phyloP scores from a whole-genome alignment of 64 coral and sea anemone species.

The Porites australiensis region DNA sequence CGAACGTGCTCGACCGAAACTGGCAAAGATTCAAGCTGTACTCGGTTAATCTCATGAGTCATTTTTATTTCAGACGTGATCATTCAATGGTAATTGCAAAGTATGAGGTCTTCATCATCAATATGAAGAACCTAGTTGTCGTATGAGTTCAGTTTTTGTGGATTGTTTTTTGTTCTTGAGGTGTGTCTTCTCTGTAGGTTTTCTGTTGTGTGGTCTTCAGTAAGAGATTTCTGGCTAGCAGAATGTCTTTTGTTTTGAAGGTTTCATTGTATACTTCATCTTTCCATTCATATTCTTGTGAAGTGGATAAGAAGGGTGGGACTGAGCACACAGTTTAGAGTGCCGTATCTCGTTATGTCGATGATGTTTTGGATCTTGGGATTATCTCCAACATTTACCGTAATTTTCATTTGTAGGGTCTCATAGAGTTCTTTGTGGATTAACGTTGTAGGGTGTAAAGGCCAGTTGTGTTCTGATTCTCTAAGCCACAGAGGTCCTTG shows the following conservation, averaged over 20 bases:
- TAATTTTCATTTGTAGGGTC: slow-evolving; percentile 17
- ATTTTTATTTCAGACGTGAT: too few relatives aligned
- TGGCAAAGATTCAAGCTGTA: slow-evolving; percentile 53
- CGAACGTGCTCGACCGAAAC: slow-evolving; percentile 35
- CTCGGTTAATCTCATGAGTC: slow-evolving; percentile 29
- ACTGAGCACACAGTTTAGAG: slow-evolving; percentile 34
- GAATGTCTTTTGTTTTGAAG: neutral
- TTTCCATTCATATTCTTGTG: slow-evolving; percentile 11
- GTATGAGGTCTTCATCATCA: too few relatives aligned
- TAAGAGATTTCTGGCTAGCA: neutral
- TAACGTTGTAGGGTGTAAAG: neutral
- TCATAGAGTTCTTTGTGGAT: neutral
- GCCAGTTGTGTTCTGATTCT: slow-evolving; percentile 26
- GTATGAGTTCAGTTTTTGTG: slow-evolving; percentile 45
- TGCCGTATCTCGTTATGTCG: slow-evolving; percentile 9
- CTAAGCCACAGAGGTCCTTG: slow-evolving; percentile 32
- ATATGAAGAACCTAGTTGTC: slow-evolving; percentile 3
- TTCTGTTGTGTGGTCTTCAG: slow-evolving; percentile 2
- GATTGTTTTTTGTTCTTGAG: slow-evolving; percentile 36
- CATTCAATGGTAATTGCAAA: too few relatives aligned
- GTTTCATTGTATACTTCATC: neutral
- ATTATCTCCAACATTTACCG: slow-evolving; percentile 25
- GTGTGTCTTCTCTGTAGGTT: neutral
- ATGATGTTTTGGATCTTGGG: slow-evolving; percentile 26
- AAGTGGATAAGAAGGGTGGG: slow-evolving; percentile 27